phyloP scores from a whole-genome alignment of 2,888 invertebrate genomes.

The Drepana falcataria region DNA sequence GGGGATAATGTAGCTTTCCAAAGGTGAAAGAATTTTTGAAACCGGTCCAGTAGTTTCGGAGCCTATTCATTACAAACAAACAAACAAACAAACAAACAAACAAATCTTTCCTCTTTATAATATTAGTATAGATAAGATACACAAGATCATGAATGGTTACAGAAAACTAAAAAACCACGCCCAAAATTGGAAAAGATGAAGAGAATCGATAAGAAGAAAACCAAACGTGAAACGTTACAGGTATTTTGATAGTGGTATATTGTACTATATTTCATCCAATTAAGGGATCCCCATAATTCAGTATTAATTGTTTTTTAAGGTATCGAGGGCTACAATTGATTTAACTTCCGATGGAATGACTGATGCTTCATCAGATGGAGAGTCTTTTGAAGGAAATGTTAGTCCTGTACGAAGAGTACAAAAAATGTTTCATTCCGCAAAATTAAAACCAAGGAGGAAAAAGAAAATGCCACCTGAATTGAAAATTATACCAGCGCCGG shows the following conservation, averaged over 20 bases:
- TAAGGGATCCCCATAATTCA: background rate
- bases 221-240: conserved; percentile 78
- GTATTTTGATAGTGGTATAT: conserved; percentile 36
- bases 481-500: conserved; percentile 68
- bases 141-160: conserved; percentile 17
- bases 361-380: conserved; percentile 81
- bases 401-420: conserved; percentile 67
- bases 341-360: conserved; percentile 83
- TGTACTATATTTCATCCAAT: background rate
- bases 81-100: too few relatives aligned
- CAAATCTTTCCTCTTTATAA: too few relatives aligned
- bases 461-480: conserved; percentile 77
- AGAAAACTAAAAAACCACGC: conserved; percentile 57
- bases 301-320: conserved; percentile 45
- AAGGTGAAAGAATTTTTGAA: too few relatives aligned
- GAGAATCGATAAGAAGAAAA: conserved; percentile 64
- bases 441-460: conserved; percentile 61
- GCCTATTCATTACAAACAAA: too few relatives aligned
- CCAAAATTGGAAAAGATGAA: conserved; percentile 66
- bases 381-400: conserved; percentile 66
- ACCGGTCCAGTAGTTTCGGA: too few relatives aligned
- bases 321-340: conserved; percentile 79
- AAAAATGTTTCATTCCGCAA: conserved; percentile 56
- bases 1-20: too few relatives aligned
- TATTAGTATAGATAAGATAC: background rate